Base-by-base conservation (phyloP, 2,797 vertebrate genomes). In the Mus minutoides region DNA sequence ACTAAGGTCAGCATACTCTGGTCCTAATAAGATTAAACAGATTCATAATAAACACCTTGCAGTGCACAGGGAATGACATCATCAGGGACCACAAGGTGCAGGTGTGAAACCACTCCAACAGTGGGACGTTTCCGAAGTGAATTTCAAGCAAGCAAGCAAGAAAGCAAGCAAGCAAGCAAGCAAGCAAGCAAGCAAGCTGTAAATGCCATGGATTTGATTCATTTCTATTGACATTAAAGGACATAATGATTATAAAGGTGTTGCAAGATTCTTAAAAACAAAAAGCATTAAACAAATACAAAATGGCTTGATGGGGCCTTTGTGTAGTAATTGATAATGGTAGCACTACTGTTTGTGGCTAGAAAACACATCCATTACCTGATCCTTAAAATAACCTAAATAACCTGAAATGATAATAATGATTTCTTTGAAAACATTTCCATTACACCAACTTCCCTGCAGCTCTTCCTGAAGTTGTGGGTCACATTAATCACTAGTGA, bases 111-210 rank as follows among this genome's bases (percentile, higher is more conserved):
- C 24, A 31, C 67, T 31, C 24, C 0, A 54, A 3, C 46, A 69
- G 24, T 62, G 14, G 21, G 58, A 69, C 37, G 5, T 67, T 89
- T 96, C 92, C 40, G 24, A 67, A 49, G 49, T 86, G 52, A 88
- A 86, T 90, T 94, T 96, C 52, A 34, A 64, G 31, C 69, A 91
- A 83, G 26, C 13, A 46, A 46, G n/a, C n/a, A n/a, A n/a, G n/a
- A n/a, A n/a, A n/a, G n/a, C n/a, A 92, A 84, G 26, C 58, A 62
- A 62, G 10, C 62, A 67, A 21, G n/a, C n/a, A 71, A 71, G 1
- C 31, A 71, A 37, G 2, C 34, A 71, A 67, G 31, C 60, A 91
- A 80, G 34, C 14, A 92, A 85, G 34, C 64, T 94, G n/a, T 21
- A 77, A 93, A 73, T 85, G 2, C 77, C 90, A 86, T 83, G 19